phyloP scores from a whole-genome alignment of 1,140 invertebrate genomes.

The Drosophila quadrilineata region DNA sequence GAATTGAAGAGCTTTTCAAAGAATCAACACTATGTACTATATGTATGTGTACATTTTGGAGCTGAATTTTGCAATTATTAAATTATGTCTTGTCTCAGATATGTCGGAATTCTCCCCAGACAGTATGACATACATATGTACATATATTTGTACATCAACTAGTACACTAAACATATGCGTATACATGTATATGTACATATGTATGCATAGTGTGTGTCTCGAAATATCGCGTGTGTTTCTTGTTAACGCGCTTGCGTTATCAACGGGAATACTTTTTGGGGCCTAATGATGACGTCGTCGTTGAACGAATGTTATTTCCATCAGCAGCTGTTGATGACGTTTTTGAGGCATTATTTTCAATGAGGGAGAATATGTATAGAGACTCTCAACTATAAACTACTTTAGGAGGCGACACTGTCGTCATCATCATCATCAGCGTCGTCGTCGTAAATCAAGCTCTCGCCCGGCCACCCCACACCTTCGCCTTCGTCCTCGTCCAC shows the following conservation, averaged over 20 bases:
- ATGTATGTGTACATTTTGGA: too few species aligned
- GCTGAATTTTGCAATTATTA: conserved; percentile 17
- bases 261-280: neutral
- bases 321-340: conserved; percentile 7
- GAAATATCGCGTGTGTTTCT: too few species aligned
- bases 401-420: neutral
- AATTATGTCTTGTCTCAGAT: conserved; percentile 11
- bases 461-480: too few species aligned
- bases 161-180: too few species aligned
- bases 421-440: neutral
- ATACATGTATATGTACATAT: neutral
- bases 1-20: too few species aligned
- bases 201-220: too few species aligned
- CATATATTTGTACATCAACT: too few species aligned
- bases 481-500: conserved; percentile 5
- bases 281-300: neutral
- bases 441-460: conserved; percentile 21
- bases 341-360: neutral
- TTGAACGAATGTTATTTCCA: neutral
- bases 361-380: too few species aligned
- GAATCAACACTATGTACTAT: too few species aligned
- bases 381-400: too few species aligned
- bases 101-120: conserved; percentile 5
- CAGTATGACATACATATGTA: neutral
- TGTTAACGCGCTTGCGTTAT: too few species aligned